phyloP scores from a whole-genome alignment of 64 coral and sea anemone species.

The Acropora yongei region DNA sequence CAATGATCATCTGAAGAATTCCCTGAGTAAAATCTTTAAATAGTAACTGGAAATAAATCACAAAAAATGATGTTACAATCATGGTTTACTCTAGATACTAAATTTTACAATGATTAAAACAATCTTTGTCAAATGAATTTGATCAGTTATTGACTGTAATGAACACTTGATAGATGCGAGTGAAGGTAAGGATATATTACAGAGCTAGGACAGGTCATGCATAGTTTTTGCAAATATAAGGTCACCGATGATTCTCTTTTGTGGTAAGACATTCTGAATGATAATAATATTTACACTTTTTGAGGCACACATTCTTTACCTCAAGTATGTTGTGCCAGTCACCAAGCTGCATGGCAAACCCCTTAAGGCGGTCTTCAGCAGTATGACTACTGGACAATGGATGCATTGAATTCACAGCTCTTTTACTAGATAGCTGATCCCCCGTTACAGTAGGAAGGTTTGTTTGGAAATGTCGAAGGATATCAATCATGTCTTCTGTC shows the following conservation, averaged over 20 bases:
- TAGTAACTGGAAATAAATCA: conserved; percentile 4
- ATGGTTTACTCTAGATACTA: not conserved
- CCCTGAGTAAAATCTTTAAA: conserved; percentile 17
- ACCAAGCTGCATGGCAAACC: conserved; percentile 35
- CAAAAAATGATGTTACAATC: not conserved
- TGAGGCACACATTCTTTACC: conserved; percentile 12
- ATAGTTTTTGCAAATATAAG: not conserved
- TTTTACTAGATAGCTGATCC: conserved; percentile 38
- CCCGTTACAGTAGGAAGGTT: conserved; percentile 33
- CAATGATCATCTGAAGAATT: too few relatives aligned
- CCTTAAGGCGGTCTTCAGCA: conserved; percentile 41
- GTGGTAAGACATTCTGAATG: conserved; percentile 22
- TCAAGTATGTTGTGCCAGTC: conserved; percentile 33
- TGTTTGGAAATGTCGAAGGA: conserved; percentile 57
- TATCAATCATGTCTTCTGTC: conserved; percentile 46
- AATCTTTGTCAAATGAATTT: conserved; percentile 8
- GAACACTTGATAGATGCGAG: not conserved
- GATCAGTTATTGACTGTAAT: conserved; percentile 11
- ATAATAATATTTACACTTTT: conserved; percentile 49
- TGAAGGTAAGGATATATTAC: not conserved
- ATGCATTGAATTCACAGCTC: conserved; percentile 44
- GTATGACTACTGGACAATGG: conserved; percentile 37
- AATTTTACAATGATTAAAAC: not conserved
- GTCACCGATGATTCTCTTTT: not conserved
- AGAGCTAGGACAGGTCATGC: conserved; percentile 3